Base-by-base conservation (phyloP, 2,888 invertebrate species). In the Netelia melanura region DNA sequence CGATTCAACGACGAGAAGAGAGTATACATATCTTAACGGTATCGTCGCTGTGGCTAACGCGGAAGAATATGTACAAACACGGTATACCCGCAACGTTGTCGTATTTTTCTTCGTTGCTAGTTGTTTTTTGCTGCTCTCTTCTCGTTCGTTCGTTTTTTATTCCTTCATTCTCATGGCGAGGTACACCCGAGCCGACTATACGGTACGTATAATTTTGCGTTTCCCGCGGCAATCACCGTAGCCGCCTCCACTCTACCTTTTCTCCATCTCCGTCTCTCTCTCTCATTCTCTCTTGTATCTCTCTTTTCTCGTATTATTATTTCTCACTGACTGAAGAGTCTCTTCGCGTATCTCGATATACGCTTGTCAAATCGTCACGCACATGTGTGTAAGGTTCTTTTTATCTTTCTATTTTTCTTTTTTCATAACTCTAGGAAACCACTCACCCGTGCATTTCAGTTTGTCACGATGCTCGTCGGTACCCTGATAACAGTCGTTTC, bases 371-470 rank as follows among this genome's bases (percentile, higher is more conserved):
- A 43, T 17, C 38, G 3, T 56, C 14, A 14, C 11, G 38, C 54
- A 80, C 65, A 30, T 52, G 72, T 43, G 56, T 10, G 48, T 43
- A n/a, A 48, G 38, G 1, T 58, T 17, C 11, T 62, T 52, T 64
- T 21, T 48, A 1, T 17, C n/a, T 52, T 1, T 56, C 14, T 30
- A 30, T 30, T 64, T 14, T 30, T 11, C 10, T 38, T 52, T 52
- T 56, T 43, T 71, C 17, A 10, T 61, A 64, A 23, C 44, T 65
- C 54, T 44, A n/a, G 52, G 23, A 48, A 76, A 25, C 81, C 81
- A 68, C 88, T 96, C 94, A 98, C 98, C 97, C 96, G 98, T 97
- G 96, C 98, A 98, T 95, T 98, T 98, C 92, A 98, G 97, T 95
- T 97, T 97, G 94, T 96, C 96, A 92, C 96, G 96, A 93, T 97